These are phyloP conservation scores for Oceanites oceanicus DNA, from an alignment of 2,113 vertebrate species.

Conservation along the genomic window DNA sequence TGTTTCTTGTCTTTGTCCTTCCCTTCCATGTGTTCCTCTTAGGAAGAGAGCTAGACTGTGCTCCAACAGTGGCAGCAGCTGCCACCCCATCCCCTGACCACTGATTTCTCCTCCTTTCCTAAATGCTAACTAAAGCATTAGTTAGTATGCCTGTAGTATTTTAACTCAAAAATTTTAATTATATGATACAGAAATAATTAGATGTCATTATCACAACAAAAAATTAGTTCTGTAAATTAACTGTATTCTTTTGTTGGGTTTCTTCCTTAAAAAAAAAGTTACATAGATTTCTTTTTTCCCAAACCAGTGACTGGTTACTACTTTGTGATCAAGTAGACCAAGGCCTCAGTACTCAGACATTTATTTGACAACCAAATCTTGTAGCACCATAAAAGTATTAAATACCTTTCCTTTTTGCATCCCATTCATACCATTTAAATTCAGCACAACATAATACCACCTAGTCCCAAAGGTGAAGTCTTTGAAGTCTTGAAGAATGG, in stretches of 20 bases:
- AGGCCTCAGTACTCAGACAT: not conserved
- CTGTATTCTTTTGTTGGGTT: not conserved
- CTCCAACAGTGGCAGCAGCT: not conserved
- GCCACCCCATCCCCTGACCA: rapidly evolving
- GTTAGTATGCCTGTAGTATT: not conserved
- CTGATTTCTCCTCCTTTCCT: not conserved
- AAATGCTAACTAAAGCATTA: not conserved
- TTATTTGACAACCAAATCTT: not conserved
- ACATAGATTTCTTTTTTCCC: not conserved
- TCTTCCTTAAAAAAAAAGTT: not conserved
- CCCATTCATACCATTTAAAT: not conserved
- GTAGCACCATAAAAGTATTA: not conserved
- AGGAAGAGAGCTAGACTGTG: not conserved
- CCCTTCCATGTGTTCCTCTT: not conserved
- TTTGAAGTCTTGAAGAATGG: not conserved
- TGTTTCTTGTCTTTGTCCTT: not conserved
- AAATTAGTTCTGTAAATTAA: not conserved
- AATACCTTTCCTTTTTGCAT: not conserved
- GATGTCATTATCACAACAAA: not conserved
- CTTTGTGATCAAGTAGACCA: not conserved
- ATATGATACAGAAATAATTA: not conserved
- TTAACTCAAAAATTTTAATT: not conserved
- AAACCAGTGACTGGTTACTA: not conserved
- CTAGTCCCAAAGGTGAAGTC: not conserved
- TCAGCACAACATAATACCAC: not conserved